These are phyloP conservation scores for Rhopalosiphum padi DNA, from an alignment of 1,140 invertebrate genomes.

Conservation along the genomic window DNA sequence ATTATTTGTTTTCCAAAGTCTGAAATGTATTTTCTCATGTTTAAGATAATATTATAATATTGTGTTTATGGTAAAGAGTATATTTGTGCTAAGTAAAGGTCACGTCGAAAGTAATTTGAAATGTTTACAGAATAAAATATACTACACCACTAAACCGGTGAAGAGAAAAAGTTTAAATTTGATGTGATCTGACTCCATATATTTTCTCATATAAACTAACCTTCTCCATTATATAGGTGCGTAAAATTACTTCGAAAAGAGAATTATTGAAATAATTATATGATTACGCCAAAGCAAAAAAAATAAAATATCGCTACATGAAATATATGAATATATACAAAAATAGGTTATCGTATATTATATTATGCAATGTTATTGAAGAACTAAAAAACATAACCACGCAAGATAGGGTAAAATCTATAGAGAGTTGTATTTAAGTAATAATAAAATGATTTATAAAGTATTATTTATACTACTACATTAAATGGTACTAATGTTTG, in stretches of 20 bases:
- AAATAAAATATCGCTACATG: neutral
- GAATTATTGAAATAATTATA: neutral
- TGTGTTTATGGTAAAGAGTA: neutral
- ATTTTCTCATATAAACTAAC: neutral
- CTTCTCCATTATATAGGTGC: neutral
- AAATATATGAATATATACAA: neutral
- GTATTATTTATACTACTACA: neutral
- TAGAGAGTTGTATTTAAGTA: neutral
- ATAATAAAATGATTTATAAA: neutral
- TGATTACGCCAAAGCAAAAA: neutral
- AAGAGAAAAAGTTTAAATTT: neutral
- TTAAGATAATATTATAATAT: neutral
- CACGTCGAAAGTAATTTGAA: neutral
- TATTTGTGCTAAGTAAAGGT: neutral
- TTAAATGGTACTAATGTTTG: neutral
- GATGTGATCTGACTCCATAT: neutral
- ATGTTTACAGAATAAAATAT: neutral
- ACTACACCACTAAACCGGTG: neutral
- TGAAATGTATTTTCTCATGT: neutral
- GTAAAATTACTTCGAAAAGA: neutral
- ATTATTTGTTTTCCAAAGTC: neutral
- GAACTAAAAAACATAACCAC: neutral
- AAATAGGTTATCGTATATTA: neutral
- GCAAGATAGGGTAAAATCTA: neutral
- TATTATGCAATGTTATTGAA: neutral